A percentile compares a stretch with the other conserved stretches of the same genome.
Conservation (phyloP, 2,888 invertebrate species). For the Machimus rusticus region DNA sequence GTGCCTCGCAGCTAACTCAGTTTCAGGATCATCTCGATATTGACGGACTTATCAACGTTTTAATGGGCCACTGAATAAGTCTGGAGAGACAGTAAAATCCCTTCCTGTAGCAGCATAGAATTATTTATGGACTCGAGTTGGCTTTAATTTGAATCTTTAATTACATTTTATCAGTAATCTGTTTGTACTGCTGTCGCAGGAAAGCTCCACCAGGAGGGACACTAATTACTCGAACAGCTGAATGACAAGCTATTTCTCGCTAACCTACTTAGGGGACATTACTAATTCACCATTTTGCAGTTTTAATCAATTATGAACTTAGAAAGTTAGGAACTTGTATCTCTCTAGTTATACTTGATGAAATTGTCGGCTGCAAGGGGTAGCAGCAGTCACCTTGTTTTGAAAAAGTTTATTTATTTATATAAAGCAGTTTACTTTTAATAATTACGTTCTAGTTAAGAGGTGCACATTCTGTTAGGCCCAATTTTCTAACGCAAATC, state of each 20-base stretch:
- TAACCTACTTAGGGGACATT: background rate
- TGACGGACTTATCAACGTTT: constrained; percentile 23
- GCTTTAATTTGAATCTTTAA: background rate
- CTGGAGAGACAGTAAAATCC: background rate
- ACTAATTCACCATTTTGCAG: background rate
- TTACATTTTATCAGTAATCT: background rate
- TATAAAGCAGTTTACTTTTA: no score
- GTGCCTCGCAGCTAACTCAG: background rate
- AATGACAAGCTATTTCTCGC: background rate
- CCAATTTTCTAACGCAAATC: no score
- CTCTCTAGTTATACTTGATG: background rate
- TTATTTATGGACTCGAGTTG: background rate
- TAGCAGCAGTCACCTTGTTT: no score
- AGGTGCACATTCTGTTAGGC: no score
- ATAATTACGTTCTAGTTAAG: no score
- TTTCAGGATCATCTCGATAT: constrained; percentile 31
- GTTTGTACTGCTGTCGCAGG: background rate
- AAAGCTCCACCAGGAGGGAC: background rate
- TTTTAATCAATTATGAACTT: background rate
- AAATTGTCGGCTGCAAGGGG: background rate
- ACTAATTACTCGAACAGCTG: background rate
- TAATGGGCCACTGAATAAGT: constrained; percentile 1
- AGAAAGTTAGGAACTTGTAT: background rate
- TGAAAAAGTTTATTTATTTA: no score
- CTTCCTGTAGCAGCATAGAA: background rate